Conservation (phyloP, 2,797 vertebrate genomes). For the Chelmon rostratus region DNA sequence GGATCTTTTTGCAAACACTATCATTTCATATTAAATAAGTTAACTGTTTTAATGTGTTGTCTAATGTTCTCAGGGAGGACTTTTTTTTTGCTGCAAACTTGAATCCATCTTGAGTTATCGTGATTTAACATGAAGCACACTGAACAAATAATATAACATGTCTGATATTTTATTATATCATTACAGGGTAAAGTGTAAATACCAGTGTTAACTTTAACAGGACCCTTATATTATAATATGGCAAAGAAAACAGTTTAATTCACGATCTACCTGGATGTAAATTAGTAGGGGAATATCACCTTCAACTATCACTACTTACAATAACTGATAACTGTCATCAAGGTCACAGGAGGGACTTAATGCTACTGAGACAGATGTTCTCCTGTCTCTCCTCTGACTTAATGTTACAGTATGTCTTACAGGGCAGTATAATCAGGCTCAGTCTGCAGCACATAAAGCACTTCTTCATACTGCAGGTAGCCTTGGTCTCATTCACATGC, state of each 20-base stretch:
- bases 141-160: neutral
- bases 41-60: neutral
- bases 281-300: neutral
- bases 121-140: neutral
- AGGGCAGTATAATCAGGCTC: slow-evolving; percentile 24
- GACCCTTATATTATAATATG: neutral
- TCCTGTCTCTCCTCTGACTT: slow-evolving; percentile 13
- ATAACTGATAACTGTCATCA: slow-evolving; percentile 27
- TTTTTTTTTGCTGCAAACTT: neutral
- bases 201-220: neutral
- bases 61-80: neutral
- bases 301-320: neutral
- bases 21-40: neutral
- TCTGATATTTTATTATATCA: neutral
- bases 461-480: slow-evolving; percentile 12
- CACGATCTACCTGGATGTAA: neutral
- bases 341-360: slow-evolving; percentile 18
- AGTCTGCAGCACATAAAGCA: slow-evolving; percentile 41
- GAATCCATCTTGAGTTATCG: neutral
- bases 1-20: neutral
- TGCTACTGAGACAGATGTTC: slow-evolving; percentile 31
- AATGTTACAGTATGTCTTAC: slow-evolving; percentile 33
- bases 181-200: neutral
- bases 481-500: slow-evolving; percentile 42
- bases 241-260: neutral